Base-by-base conservation (phyloP, 2,888 invertebrate species). In the Lithosia quadra region DNA sequence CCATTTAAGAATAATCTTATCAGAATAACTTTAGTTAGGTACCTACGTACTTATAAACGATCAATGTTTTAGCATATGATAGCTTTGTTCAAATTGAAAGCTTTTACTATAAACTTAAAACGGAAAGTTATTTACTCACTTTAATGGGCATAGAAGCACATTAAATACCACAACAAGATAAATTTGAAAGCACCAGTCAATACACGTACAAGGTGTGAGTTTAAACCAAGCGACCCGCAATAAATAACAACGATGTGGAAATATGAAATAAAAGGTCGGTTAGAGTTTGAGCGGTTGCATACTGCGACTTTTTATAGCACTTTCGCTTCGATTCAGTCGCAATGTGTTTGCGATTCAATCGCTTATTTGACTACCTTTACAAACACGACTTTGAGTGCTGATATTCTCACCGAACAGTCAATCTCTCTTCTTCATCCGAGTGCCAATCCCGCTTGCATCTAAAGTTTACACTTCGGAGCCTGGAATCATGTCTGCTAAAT, bases 201-300 rank as follows among this genome's bases (percentile, higher is more conserved):
- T 70, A 64, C 58, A 34, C 24, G 57, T 28, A 62, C 13, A 53
- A 59, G 22, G 63, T 72, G 59, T 67, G 60, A 70, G 67, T 68
- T 70, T 64, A 55, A 68, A 68, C 43, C 55, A 56, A 60, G 68
- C 63, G 24, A 70, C 18, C 28, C 24, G 61, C 67, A 70, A 73
- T 76, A 78, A 74, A 76, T 67, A 71, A 60, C 65, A 66, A 74
- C 69, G 66, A 75, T 70, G 73, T 71, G 73, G 75, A 73, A 76
- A 80, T 73, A 76, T 74, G 71, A 68, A 74, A 73, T 28, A 62
- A 62, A 72, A 69, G 61, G 39, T 62, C 77, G 67, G 60, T 62
- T 55, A 69, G 63, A 72, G 22, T 21, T 13, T 56, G 55, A 56
- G 13, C 5, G 55, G 53, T 21, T n/a, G 21, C n/a, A 53, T 11